Evolutionary conservation across 2,797 vertebrate species (phyloP).

Genomic region (Myotis findleyi): DNA sequence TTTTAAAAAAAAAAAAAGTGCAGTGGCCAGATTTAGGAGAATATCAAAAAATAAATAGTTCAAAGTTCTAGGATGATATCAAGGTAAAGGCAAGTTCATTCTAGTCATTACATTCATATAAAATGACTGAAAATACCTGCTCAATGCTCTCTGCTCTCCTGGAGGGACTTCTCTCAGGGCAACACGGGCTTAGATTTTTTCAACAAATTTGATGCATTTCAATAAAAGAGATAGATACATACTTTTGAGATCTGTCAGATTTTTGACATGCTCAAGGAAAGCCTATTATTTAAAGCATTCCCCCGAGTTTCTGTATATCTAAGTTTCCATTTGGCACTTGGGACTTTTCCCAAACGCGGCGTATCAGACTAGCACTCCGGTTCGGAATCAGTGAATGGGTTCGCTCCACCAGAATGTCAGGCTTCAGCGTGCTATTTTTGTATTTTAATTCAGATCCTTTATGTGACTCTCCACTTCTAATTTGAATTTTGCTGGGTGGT

Average conservation of each 20-base stretch:
- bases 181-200: neutral
- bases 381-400: neutral
- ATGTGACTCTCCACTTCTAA: constrained; percentile 39
- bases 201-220: neutral
- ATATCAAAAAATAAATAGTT: neutral
- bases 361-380: neutral
- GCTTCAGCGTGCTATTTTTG: neutral
- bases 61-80: neutral
- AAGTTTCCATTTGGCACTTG: neutral
- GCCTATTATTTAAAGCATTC: neutral
- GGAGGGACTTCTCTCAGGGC: too few species aligned
- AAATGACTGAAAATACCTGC: accelerated
- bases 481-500: constrained; percentile 63
- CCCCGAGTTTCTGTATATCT: neutral
- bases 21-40: neutral
- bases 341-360: neutral
- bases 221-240: neutral
- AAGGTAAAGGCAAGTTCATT: neutral
- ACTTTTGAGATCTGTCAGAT: neutral
- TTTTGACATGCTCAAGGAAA: constrained; percentile 38
- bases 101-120: neutral
- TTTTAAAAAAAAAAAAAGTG: neutral
- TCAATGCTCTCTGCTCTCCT: neutral
- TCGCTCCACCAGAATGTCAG: neutral
- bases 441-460: constrained; percentile 52